Evolutionary conservation across 2,888 invertebrate species (phyloP).

Genomic region (Xylocampa areola): DNA sequence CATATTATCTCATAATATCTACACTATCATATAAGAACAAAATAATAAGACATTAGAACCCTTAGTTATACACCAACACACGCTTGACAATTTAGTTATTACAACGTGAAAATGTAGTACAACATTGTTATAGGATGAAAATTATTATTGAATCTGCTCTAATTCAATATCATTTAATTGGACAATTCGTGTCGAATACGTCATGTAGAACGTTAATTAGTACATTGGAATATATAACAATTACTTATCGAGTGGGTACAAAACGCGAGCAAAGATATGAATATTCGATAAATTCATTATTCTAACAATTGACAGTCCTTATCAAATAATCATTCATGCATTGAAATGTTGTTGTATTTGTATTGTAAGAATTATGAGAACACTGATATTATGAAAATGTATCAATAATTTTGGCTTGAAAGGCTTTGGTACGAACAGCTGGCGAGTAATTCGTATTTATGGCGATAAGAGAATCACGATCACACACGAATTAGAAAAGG

Average conservation of each 20-base stretch:
- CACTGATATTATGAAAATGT: too few species aligned
- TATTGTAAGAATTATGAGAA: too few species aligned
- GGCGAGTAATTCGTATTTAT: too few species aligned
- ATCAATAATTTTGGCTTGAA: too few species aligned
- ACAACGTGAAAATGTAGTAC: neutral
- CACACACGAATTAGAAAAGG: too few species aligned
- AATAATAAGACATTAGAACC: slow-evolving; percentile 3
- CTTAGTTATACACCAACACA: neutral
- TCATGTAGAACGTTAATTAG: slow-evolving; percentile 25
- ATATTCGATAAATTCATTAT: slow-evolving; percentile 11
- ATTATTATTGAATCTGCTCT: slow-evolving; percentile 8
- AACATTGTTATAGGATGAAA: slow-evolving; percentile 15
- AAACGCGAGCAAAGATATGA: slow-evolving; percentile 5
- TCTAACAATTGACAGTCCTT: slow-evolving; percentile 17
- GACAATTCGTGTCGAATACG: slow-evolving; percentile 11
- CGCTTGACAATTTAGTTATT: slow-evolving; percentile 12
- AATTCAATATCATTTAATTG: slow-evolving; percentile 25
- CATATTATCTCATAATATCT: too few species aligned
- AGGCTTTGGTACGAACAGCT: too few species aligned
- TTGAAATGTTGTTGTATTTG: too few species aligned
- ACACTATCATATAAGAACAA: too few species aligned
- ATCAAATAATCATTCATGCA: neutral
- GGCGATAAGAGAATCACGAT: too few species aligned
- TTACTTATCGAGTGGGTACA: slow-evolving; percentile 6
- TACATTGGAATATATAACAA: slow-evolving; percentile 19